Conservation (phyloP, 2,888 invertebrate genomes). For the Amblyjoppa fuscipennis region DNA sequence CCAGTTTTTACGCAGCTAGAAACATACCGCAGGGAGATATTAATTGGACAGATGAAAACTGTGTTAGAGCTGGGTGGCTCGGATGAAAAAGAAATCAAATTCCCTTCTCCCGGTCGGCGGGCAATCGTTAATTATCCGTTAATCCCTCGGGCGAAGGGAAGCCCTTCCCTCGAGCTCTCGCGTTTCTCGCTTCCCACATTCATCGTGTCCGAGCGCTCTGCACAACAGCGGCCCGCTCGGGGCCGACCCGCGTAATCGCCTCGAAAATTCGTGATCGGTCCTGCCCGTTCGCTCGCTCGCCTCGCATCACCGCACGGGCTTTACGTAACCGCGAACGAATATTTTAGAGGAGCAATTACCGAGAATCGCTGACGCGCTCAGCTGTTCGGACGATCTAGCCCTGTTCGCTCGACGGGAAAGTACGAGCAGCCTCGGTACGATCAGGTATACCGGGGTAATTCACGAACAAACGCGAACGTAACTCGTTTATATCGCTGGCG, state of each 20-base stretch:
- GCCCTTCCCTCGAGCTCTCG: constrained; percentile 52
- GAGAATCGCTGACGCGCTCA: constrained; percentile 31
- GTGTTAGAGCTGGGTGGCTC: constrained; percentile 41
- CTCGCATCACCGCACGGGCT: constrained; percentile 39
- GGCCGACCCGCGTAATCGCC: constrained; percentile 60
- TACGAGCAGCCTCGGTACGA: not conserved
- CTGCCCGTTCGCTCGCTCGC: constrained; percentile 22
- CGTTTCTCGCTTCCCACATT: constrained; percentile 64
- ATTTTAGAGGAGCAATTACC: constrained; percentile 57
- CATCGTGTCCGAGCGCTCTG: constrained; percentile 62
- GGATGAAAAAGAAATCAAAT: constrained; percentile 62
- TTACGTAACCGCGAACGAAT: constrained; percentile 60
- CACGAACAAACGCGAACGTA: too few species aligned
- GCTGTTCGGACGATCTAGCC: not conserved
- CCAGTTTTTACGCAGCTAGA: not conserved
- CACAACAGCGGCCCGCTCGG: constrained; percentile 55
- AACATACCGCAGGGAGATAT: constrained; percentile 13
- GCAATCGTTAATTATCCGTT: constrained; percentile 69
- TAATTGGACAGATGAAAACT: constrained; percentile 50
- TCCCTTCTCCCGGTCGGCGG: constrained; percentile 57
- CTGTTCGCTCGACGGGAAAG: not conserved
- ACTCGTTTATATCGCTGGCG: too few species aligned
- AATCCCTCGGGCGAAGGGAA: constrained; percentile 68
- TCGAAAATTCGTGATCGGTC: constrained; percentile 65
- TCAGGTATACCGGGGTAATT: too few species aligned